Base-by-base conservation (phyloP, 1,140 invertebrate genomes). In the Harlomillsia oculata region DNA sequence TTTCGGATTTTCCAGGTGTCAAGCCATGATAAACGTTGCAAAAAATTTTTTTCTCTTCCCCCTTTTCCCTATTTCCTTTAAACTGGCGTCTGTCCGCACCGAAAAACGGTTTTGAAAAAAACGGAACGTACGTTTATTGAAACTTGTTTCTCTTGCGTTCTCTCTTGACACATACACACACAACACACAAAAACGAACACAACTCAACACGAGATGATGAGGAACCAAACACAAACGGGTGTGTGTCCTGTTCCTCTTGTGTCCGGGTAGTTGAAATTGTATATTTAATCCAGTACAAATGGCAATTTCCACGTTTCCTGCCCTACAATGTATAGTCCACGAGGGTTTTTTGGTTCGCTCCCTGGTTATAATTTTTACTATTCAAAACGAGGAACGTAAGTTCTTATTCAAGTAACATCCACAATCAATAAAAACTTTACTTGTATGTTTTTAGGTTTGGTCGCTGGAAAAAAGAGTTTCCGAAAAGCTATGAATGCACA, bases 271-370 rank as follows among this genome's bases (percentile, higher is more conserved):
- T n/a, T n/a, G n/a, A n/a, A n/a, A n/a, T n/a, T n/a, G n/a, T n/a
- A n/a, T n/a, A n/a, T n/a, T n/a, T n/a, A n/a, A n/a, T n/a, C n/a
- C n/a, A n/a, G n/a, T n/a, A n/a, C n/a, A n/a, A 48, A 48, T 48
- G 45, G 45, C 34, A 48, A 48, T 48, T 48, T 48, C 45, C 45
- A 48, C 45, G 45, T 32, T 48, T 48, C 45, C 45, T 48, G 45
- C 34, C 28, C 34, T 28, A 48, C n/a, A 32, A 18, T 48, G 28
- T 16, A 30, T 14, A 13, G 13, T 18, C 18, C 14, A 21, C 25
- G 3, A 23, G 16, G 8, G 8, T 41, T 13, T 20, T 28, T 23
- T 41, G 3, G 43, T 28, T 25, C 16, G 43, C 40, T 41, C 40
- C 44, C 32, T 29, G 26, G n/a, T 9, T 48, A 30, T 28, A 32